These are phyloP conservation scores for Amorpha juglandis DNA, from an alignment of 2,888 invertebrate species.

Conservation along the genomic window DNA sequence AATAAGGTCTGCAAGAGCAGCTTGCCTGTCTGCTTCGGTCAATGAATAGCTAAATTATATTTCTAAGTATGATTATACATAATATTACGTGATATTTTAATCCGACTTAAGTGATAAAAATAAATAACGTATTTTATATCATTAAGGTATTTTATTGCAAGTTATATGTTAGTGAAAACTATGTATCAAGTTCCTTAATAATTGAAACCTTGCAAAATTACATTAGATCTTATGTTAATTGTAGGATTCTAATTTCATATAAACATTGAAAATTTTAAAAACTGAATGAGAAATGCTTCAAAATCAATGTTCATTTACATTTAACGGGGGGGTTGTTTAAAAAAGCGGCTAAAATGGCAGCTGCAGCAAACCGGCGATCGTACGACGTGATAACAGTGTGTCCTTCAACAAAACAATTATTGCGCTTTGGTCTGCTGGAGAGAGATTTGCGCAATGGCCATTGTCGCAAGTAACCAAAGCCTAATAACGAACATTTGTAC, in stretches of 20 bases:
- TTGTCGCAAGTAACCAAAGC: constrained; percentile 23
- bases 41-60: not conserved
- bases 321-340: constrained; percentile 50
- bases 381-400: constrained; percentile 69
- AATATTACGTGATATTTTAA: not conserved
- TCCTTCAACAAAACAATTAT: constrained; percentile 81
- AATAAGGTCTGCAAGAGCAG: constrained; percentile 16
- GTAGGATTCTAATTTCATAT: not conserved
- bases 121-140: not conserved
- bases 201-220: not conserved
- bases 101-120: not conserved
- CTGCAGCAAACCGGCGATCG: constrained; percentile 71
- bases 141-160: not conserved
- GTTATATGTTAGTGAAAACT: not conserved
- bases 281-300: constrained; percentile 11
- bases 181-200: not conserved
- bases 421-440: constrained; percentile 58
- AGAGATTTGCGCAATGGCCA: constrained; percentile 64
- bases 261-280: constrained; percentile 2
- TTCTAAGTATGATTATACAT: not conserved
- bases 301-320: constrained; percentile 49
- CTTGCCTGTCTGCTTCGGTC: not conserved
- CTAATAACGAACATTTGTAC: constrained; percentile 23
- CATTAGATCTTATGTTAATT: not conserved
- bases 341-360: constrained; percentile 69